phyloP scores from a whole-genome alignment of 2,888 invertebrate species.

The Andrena haemorrhoa region DNA sequence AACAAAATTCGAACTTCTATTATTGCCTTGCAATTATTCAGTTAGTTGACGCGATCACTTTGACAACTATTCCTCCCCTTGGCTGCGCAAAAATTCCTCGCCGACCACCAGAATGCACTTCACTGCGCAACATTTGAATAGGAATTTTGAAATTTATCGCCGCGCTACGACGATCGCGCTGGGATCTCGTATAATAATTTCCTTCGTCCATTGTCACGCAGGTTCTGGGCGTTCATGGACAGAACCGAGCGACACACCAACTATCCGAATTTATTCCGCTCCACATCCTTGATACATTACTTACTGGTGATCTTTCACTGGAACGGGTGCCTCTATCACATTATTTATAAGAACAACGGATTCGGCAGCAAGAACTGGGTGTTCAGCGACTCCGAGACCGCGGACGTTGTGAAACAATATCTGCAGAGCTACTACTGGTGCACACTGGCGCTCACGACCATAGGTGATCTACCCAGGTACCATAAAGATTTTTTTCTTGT shows the following conservation, averaged over 20 bases:
- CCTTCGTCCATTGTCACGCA: conserved; percentile 58
- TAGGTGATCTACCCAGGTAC: conserved; percentile 88
- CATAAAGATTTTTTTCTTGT: neutral
- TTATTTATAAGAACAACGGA: conserved; percentile 97
- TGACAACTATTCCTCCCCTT: neutral
- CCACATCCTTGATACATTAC: conserved; percentile 97
- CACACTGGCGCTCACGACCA: conserved; percentile 97
- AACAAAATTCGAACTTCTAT: too few species aligned
- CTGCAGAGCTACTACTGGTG: conserved; percentile 99
- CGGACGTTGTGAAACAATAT: conserved; percentile 97
- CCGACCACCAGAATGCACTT: conserved; percentile 7
- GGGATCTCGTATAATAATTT: conserved; percentile 56
- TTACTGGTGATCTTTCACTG: conserved; percentile 99
- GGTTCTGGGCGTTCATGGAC: conserved; percentile 99
- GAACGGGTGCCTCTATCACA: conserved; percentile 99
- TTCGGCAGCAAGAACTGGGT: conserved; percentile 98
- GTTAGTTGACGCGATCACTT: neutral
- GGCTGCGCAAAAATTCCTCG: conserved; percentile 20
- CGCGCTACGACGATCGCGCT: neutral
- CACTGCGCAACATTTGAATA: conserved; percentile 4
- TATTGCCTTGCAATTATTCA: neutral
- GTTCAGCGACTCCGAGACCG: conserved; percentile 93
- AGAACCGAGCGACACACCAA: conserved; percentile 99
- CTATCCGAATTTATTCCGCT: conserved; percentile 98
- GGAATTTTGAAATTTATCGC: conserved; percentile 50